These are phyloP conservation scores for Cyanistes caeruleus DNA, from an alignment of 2,113 vertebrate species.

Conservation along the genomic window DNA sequence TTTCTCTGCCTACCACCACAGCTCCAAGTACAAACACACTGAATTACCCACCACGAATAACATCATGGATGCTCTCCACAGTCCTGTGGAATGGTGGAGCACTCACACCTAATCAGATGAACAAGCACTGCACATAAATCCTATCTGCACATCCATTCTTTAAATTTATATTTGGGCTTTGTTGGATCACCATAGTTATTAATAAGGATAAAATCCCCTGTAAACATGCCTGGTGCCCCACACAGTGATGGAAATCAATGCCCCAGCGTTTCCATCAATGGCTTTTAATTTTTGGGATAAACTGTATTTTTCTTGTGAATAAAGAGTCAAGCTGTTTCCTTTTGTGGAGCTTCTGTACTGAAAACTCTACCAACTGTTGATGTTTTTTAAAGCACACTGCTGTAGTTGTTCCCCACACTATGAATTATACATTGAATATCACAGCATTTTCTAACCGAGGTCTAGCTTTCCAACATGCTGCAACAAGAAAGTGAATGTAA, in stretches of 20 bases:
- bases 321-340: conserved; percentile 63
- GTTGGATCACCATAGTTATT: neutral
- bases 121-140: neutral
- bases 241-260: neutral
- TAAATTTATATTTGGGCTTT: neutral
- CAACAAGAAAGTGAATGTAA: conserved; percentile 88
- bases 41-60: neutral
- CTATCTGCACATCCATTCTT: neutral
- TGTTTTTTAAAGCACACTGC: conserved; percentile 45
- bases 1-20: neutral
- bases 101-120: neutral
- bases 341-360: conserved; percentile 65
- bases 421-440: conserved; percentile 54
- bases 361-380: conserved; percentile 67
- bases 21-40: neutral
- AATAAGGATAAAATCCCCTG: neutral
- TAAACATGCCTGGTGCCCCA: neutral
- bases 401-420: conserved; percentile 23
- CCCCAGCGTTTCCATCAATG: neutral
- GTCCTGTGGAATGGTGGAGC: neutral
- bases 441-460: conserved; percentile 46
- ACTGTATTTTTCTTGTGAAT: conserved; percentile 45
- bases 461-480: conserved; percentile 78
- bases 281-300: conserved; percentile 52
- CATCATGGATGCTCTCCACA: neutral